Evolutionary conservation across 2,888 invertebrate genomes (phyloP), one percentile per base, ranked within the genome.

Genomic region (Agriopis leucophaearia): DNA sequence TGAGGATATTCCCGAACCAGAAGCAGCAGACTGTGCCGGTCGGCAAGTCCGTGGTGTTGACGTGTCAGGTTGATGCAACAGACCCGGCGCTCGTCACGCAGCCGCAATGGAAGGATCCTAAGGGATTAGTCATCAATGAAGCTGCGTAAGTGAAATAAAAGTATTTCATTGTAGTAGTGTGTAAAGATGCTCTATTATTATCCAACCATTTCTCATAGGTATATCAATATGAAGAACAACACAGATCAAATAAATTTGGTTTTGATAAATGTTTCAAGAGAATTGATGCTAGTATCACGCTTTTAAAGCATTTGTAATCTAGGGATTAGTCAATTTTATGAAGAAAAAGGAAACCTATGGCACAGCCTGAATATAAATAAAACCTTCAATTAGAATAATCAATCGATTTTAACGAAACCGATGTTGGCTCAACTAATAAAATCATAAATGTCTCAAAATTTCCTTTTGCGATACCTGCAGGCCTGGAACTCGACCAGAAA

Each of bases 51-150:
- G 94, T 97, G 66, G 96, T 97, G 58, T 92, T 98, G 73, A 97
- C 97, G 7, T 98, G 98, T 85, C 95, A 95, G 77, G 96, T 97
- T 6, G 95, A 95, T 59, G 97, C 96, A 1, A 95, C 95, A 0
- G 95, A 97, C 79, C 94, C 95, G 2, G 90, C 92, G 8, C 92
- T 97, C 47, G 95, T 97, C 63, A 95, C 95, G 40, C 96, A 97
- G 80, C 95, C 97, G 52, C 96, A 96, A 82, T 98, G 98, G 98
- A 95, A 95, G 74, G 97, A 97, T 85, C 96, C 96, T 54, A 94
- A 94, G 71, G 96, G 96, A 80, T 94, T 95, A 72, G 95, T 95
- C 66, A 97, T 97, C 80, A 95, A 96, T 76, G 95, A 95, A 74
- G 95, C 95, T 76, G 93, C 94, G 96, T 96, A 89, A 95, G 96